Evolutionary conservation across 2,113 vertebrate species (phyloP).

Genomic region (Puntigrus tetrazona): DNA sequence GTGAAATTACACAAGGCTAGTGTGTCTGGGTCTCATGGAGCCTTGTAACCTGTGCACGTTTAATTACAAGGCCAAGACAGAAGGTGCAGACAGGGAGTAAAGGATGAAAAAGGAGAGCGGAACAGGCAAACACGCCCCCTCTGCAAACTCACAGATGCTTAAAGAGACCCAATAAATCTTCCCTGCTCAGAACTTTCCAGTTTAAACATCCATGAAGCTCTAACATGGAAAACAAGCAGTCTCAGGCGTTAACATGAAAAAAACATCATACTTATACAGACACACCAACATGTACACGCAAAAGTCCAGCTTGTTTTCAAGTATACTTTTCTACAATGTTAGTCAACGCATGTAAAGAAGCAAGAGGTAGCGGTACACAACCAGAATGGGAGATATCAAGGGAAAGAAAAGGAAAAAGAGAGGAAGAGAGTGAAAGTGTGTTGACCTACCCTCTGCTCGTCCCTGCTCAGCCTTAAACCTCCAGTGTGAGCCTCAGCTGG

Average conservation of each 20-base stretch:
- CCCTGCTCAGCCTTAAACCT: constrained; percentile 49
- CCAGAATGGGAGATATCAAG: not conserved
- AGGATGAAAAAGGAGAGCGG: constrained; percentile 25
- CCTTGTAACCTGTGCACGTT: constrained; percentile 36
- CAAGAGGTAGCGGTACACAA: constrained; percentile 14
- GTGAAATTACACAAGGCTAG: constrained; percentile 36
- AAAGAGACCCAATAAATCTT: constrained; percentile 20
- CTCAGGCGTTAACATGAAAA: constrained; percentile 29
- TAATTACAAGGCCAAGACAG: constrained; percentile 53
- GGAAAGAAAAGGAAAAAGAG: constrained; percentile 16
- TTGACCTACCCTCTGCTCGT: constrained; percentile 52
- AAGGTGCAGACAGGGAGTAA: constrained; percentile 44
- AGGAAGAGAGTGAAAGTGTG: constrained; percentile 33
- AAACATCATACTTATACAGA: constrained; percentile 52
- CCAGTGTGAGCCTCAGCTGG: constrained; percentile 55
- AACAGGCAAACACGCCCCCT: constrained; percentile 35
- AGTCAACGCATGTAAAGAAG: not conserved
- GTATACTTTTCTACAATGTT: not conserved
- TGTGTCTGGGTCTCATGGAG: constrained; percentile 6
- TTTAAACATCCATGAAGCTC: constrained; percentile 16
- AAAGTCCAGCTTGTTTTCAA: not conserved
- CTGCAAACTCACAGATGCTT: constrained; percentile 36
- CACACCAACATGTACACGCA: not conserved
- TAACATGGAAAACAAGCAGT: constrained; percentile 28
- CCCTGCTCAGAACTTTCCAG: not conserved